phyloP scores from a whole-genome alignment of 2,113 vertebrate species.

The Smithornis capensis region DNA sequence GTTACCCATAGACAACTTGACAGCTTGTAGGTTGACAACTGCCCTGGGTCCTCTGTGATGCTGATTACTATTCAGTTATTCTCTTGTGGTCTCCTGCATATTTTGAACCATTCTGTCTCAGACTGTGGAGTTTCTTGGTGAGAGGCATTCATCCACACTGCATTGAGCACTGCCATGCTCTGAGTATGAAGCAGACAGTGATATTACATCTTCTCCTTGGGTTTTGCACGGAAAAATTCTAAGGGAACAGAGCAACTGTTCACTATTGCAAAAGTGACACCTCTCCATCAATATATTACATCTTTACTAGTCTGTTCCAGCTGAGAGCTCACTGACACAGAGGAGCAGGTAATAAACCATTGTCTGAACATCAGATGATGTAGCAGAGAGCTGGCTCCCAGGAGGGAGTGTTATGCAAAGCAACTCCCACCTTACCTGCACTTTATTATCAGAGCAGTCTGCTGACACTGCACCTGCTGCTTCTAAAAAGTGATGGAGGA shows the following conservation, averaged over 20 bases:
- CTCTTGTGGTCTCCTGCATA: background rate
- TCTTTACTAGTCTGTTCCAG: background rate
- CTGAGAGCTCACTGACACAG: background rate
- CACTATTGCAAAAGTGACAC: background rate
- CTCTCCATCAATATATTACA: background rate
- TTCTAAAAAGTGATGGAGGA: conserved; percentile 43
- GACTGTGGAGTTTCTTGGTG: background rate
- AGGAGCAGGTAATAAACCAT: background rate
- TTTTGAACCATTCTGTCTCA: background rate
- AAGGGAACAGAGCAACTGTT: background rate
- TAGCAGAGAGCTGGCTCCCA: background rate
- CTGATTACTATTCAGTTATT: background rate
- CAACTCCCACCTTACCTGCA: conserved; percentile 10
- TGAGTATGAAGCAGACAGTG: background rate
- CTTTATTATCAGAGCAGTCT: conserved; percentile 33
- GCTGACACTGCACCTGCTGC: conserved; percentile 51
- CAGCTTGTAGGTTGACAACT: fast-evolving
- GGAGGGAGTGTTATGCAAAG: background rate
- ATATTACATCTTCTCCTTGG: background rate
- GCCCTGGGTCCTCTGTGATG: background rate
- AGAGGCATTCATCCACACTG: fast-evolving
- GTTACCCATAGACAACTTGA: background rate
- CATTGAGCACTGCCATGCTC: background rate
- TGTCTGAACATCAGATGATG: background rate
- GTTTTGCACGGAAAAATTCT: background rate